These are phyloP conservation scores for Exephanes ischioxanthus DNA, from an alignment of 2,888 invertebrate species.

Conservation along the genomic window DNA sequence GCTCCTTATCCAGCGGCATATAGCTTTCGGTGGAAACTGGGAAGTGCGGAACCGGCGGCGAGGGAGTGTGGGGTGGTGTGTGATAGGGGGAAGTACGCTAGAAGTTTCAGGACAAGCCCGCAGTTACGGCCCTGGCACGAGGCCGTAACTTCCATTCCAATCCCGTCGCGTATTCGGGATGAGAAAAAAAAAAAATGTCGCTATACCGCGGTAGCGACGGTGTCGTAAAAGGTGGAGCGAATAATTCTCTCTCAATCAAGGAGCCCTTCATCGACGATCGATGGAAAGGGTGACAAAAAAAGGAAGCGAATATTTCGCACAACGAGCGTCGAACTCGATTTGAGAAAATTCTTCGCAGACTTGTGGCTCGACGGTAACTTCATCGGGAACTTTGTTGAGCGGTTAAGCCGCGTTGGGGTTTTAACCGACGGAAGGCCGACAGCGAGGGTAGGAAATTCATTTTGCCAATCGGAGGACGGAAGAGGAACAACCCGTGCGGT, in stretches of 20 bases:
- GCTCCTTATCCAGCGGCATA: not conserved
- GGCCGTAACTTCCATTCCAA: conserved; percentile 36
- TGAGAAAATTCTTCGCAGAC: not conserved
- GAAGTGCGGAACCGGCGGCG: not conserved
- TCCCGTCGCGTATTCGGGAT: not conserved
- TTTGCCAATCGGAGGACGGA: not conserved
- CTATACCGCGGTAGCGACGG: not conserved
- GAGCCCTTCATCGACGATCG: conserved; percentile 2
- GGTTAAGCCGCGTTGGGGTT: not conserved
- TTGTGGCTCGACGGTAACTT: not conserved
- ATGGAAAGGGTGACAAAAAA: not conserved
- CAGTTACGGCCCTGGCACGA: conserved; percentile 26
- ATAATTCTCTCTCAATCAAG: conserved; percentile 30
- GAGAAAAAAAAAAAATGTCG: not conserved
- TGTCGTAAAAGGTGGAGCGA: not conserved
- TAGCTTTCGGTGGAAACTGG: not conserved
- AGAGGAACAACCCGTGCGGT: conserved; percentile 5
- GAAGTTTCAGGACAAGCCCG: conserved; percentile 27
- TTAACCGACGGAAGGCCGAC: not conserved
- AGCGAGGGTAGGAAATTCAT: not conserved
- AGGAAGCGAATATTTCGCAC: not conserved
- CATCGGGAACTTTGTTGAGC: not conserved
- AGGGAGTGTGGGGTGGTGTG: too few relatives aligned
- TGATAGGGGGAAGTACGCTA: not conserved
- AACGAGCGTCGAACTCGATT: not conserved